Base-by-base conservation (phyloP, 2,797 vertebrate species). In the Anguilla megastoma region DNA sequence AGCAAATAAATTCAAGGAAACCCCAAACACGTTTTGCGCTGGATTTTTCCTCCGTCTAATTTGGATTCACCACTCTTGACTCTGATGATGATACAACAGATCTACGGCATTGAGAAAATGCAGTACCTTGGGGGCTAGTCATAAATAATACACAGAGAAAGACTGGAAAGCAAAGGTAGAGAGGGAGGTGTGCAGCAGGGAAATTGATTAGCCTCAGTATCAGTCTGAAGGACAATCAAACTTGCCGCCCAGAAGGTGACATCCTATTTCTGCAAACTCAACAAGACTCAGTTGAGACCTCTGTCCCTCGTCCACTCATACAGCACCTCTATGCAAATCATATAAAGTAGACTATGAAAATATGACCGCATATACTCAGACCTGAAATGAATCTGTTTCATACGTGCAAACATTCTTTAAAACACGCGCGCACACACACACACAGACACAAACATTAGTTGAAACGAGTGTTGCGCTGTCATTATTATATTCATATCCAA, bases 191-290 rank as follows among this genome's bases (percentile, higher is more conserved):
- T 84, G 16, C 45, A 84, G 48, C 24, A 54, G 50, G 1, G 4
- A 16, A 56, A 33, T 30, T 56, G 27, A 56, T 84, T 84, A 84
- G 52, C 48, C 50, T 16, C 41, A 56, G 14, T 6, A 56, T n/a
- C 50, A 14, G n/a, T 18, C 52, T 9, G 50, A 84, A 56, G 82
- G 82, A 84, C 82, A 84, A 56, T 27, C 82, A 84, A 84, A 84
- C 10, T 3, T 54, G n/a, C 12, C 83, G n/a, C 14, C 52, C n/a
- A 56, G 50, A 84, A 58, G 83, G 52, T 54, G 79, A 82, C 45
- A 24, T 21, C 3, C 21, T 30, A 6, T 84, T 84, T 84, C 10
- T 54, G 50, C 83, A 56, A 84, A 58, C n/a, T 84, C 83, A 56
- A 56, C 82, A 54, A 16, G n/a, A 84, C 27, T 10, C 12, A 5